These are phyloP conservation scores for Argyrosomus regius DNA, from an alignment of 2,797 vertebrate genomes.

Conservation along the genomic window DNA sequence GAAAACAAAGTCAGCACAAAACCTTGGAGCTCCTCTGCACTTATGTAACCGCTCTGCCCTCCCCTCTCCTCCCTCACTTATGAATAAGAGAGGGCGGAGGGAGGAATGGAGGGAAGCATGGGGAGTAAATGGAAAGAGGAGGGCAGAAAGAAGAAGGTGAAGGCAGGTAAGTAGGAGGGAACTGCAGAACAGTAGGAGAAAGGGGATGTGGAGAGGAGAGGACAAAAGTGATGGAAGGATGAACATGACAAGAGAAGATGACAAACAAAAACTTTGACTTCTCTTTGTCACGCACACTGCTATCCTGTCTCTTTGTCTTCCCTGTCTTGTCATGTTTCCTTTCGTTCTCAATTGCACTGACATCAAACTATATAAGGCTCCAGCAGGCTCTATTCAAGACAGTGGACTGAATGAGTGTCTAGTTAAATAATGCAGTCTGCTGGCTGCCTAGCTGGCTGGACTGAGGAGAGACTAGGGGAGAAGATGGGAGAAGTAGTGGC, in stretches of 20 bases:
- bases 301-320: not conserved
- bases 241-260: not conserved
- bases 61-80: conserved; percentile 33
- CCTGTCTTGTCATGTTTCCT: not conserved
- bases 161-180: not conserved
- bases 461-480: conserved; percentile 40
- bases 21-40: conserved; percentile 47
- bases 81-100: conserved; percentile 49
- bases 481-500: conserved; percentile 27
- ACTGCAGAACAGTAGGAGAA: not conserved
- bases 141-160: conserved; percentile 3
- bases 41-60: conserved; percentile 68
- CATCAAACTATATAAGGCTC: conserved; percentile 28
- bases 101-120: conserved; percentile 11
- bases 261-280: conserved; percentile 3
- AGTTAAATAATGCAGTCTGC: conserved; percentile 74
- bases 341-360: conserved; percentile 14
- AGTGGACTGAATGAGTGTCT: conserved; percentile 46
- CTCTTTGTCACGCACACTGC: not conserved
- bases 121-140: conserved; percentile 9
- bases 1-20: conserved; percentile 78
- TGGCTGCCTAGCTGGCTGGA: conserved; percentile 35
- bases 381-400: conserved; percentile 30
- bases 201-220: not conserved
- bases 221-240: conserved; percentile 4